phyloP scores from a whole-genome alignment of 2,797 vertebrate genomes.

The Darevskia nairensis region DNA sequence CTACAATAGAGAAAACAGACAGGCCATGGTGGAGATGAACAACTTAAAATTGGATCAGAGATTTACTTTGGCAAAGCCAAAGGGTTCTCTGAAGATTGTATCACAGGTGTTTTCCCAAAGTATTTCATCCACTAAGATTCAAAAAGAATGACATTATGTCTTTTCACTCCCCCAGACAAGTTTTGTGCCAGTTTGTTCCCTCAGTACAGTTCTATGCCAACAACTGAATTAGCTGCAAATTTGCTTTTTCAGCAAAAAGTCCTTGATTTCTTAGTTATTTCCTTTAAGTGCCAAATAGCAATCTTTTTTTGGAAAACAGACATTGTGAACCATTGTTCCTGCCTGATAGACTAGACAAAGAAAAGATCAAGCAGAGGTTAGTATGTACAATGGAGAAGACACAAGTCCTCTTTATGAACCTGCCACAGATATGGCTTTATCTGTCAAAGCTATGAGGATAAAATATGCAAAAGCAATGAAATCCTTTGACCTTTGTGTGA shows the following conservation, averaged over 20 bases:
- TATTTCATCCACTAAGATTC: slow-evolving; percentile 53
- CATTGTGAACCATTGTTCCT: slow-evolving; percentile 34
- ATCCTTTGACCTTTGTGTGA: neutral
- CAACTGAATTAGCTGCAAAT: slow-evolving; percentile 30
- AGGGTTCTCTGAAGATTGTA: neutral
- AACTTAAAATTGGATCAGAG: slow-evolving; percentile 29
- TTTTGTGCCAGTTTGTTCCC: neutral
- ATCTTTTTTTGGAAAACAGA: slow-evolving; percentile 15
- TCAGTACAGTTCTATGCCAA: slow-evolving; percentile 15
- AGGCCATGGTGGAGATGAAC: neutral
- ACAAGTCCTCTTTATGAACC: neutral
- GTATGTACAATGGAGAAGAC: slow-evolving; percentile 10
- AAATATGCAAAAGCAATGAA: slow-evolving; percentile 4
- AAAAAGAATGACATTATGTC: slow-evolving; percentile 45
- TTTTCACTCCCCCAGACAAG: slow-evolving; percentile 26
- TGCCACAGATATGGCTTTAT: neutral
- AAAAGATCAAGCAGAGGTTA: slow-evolving; percentile 34
- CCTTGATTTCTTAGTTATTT: slow-evolving; percentile 20
- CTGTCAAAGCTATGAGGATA: neutral
- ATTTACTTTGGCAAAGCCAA: slow-evolving; percentile 61
- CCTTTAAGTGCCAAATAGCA: slow-evolving; percentile 8
- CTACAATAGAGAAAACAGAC: neutral
- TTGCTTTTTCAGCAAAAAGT: neutral
- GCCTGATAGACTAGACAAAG: neutral
- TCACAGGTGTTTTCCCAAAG: slow-evolving; percentile 72